Evolutionary conservation across 2,113 vertebrate species (phyloP).

Genomic region (Burhinus oedicnemus): DNA sequence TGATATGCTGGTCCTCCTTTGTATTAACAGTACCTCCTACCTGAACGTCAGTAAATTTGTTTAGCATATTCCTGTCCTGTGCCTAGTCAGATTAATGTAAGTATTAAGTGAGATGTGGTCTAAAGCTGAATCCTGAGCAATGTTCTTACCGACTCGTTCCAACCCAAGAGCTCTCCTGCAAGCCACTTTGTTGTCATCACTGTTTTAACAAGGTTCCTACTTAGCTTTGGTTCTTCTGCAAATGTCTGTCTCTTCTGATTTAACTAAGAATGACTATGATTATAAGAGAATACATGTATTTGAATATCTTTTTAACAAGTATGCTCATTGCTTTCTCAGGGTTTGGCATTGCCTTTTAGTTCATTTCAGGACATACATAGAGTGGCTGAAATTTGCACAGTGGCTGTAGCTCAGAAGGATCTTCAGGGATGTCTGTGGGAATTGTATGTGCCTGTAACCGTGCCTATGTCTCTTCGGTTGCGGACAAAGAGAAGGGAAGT

Average conservation of each 20-base stretch:
- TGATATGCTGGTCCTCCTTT: not conserved
- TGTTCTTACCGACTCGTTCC: not conserved
- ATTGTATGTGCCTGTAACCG: not conserved
- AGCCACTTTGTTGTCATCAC: not conserved
- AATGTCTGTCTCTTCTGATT: not conserved
- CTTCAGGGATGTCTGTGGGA: not conserved
- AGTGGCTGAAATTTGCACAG: not conserved
- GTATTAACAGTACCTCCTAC: not conserved
- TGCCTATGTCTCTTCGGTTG: not conserved
- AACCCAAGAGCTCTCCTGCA: conserved; percentile 2
- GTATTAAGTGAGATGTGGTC: not conserved
- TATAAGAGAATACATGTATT: conserved; percentile 1
- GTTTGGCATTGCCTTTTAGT: not conserved
- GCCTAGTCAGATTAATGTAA: not conserved
- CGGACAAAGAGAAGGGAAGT: not conserved
- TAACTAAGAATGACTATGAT: conserved; percentile 21
- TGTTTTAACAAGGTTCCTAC: conserved; percentile 8
- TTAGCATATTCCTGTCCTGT: not conserved
- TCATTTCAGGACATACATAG: not conserved
- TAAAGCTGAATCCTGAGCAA: not conserved
- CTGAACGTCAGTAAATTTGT: not conserved
- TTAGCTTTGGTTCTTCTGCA: not conserved
- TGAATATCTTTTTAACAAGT: conserved; percentile 40
- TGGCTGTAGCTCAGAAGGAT: not conserved
- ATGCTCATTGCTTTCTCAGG: not conserved